A percentile compares a stretch with the other conserved stretches of the same genome.
Evolutionary conservation across 2,888 invertebrate species (phyloP).

Genomic region (Leucophora obtusa): DNA sequence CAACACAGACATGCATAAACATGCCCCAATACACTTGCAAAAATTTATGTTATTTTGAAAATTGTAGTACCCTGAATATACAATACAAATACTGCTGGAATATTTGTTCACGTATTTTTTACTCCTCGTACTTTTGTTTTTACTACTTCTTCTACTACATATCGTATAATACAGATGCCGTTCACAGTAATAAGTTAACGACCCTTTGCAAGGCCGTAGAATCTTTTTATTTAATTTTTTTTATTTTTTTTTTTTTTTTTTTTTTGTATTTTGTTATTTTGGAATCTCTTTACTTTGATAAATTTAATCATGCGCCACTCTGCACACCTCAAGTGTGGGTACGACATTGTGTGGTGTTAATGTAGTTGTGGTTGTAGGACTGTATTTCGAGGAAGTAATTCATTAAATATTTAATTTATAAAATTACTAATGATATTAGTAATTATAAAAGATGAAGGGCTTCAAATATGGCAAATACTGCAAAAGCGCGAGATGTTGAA

Average conservation of each 20-base stretch:
- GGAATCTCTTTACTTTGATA: constrained; percentile 62
- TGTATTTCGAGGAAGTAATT: constrained; percentile 11
- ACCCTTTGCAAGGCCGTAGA: constrained; percentile 65
- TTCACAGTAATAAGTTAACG: constrained; percentile 61
- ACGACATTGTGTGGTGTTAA: constrained; percentile 11
- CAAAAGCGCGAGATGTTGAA: too few relatives aligned
- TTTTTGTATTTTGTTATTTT: constrained; percentile 30
- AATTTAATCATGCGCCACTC: constrained; percentile 65
- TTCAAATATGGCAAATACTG: too few relatives aligned
- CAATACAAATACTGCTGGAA: constrained; percentile 11
- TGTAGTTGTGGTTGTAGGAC: constrained; percentile 36
- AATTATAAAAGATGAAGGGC: too few relatives aligned
- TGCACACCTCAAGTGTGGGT: constrained; percentile 60
- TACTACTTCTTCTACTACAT: not conserved
- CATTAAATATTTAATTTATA: not conserved
- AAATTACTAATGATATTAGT: too few relatives aligned
- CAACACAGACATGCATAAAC: constrained; percentile 33
- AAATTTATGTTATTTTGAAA: constrained; percentile 36
- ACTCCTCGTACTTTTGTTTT: not conserved
- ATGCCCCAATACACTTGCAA: constrained; percentile 33
- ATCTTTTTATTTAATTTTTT: constrained; percentile 46
- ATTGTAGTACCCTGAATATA: constrained; percentile 37
- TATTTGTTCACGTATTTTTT: not conserved
- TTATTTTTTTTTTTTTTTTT: constrained; percentile 28
- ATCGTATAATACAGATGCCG: constrained; percentile 61